These are phyloP conservation scores for Leistus spinibarbis DNA, from an alignment of 2,888 invertebrate species.

Conservation along the genomic window DNA sequence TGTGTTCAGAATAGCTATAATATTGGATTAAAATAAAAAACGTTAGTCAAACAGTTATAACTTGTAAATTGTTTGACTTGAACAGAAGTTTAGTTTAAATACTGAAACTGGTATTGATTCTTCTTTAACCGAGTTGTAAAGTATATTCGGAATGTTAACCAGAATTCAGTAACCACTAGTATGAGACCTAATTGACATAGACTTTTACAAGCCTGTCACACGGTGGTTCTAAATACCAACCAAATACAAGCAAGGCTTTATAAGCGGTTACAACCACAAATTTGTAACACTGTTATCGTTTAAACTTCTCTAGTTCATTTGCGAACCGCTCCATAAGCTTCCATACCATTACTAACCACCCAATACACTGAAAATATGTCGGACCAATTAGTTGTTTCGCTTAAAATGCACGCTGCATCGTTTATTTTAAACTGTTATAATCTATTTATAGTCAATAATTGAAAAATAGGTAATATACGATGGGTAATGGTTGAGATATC, in stretches of 20 bases:
- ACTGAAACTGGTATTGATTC: not conserved
- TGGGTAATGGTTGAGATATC: not conserved
- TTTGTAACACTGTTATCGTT: not conserved
- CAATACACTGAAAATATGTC: not conserved
- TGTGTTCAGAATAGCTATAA: no score
- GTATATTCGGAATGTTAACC: not conserved
- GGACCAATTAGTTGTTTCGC: not conserved
- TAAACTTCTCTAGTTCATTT: not conserved
- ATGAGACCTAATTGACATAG: not conserved
- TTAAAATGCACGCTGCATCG: not conserved
- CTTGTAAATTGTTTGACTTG: no score
- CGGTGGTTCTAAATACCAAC: not conserved
- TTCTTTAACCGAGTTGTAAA: not conserved
- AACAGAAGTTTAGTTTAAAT: not conserved
- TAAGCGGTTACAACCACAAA: not conserved
- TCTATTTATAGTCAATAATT: not conserved
- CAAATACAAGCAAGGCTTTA: not conserved
- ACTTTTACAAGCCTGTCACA: not conserved
- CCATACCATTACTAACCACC: not conserved
- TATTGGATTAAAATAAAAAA: no score
- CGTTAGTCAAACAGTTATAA: no score
- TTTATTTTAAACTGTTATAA: not conserved
- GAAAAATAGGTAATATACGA: not conserved
- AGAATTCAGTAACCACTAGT: not conserved
- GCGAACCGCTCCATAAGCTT: not conserved